Conservation (phyloP, 1,140 invertebrate species). For the Calliopsis andreniformis region DNA sequence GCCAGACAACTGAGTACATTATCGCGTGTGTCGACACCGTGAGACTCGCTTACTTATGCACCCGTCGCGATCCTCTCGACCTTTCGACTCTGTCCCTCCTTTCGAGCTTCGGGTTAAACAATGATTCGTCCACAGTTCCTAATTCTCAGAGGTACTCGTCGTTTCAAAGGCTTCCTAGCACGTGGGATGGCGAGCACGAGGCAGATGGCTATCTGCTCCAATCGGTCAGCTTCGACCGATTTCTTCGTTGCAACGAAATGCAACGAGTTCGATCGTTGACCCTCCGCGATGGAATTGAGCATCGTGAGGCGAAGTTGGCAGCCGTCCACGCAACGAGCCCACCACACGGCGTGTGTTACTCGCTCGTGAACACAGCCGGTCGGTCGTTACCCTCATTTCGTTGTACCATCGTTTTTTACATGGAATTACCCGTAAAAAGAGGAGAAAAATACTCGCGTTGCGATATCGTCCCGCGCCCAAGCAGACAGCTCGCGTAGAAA, state of each 20-base stretch:
- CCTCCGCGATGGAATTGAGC: slow-evolving; percentile 59
- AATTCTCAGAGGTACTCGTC: too few relatives aligned
- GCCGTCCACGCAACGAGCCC: slow-evolving; percentile 50
- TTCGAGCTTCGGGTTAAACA: too few relatives aligned
- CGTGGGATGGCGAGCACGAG: too few relatives aligned
- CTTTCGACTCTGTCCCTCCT: not conserved
- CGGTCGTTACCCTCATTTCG: slow-evolving; percentile 62
- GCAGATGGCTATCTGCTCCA: not conserved
- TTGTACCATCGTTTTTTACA: slow-evolving; percentile 44
- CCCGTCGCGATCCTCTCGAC: not conserved
- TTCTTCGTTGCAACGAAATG: slow-evolving; percentile 49
- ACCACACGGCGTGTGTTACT: slow-evolving; percentile 15
- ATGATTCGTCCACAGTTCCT: too few relatives aligned
- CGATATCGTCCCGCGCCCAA: too few relatives aligned
- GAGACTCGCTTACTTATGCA: slow-evolving; percentile 14
- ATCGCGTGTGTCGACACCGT: slow-evolving; percentile 1
- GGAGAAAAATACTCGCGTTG: too few relatives aligned
- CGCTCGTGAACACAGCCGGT: slow-evolving; percentile 16
- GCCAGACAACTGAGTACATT: slow-evolving; percentile 11
- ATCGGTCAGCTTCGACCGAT: slow-evolving; percentile 26
- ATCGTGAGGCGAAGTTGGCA: slow-evolving; percentile 60
- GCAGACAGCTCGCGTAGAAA: too few relatives aligned
- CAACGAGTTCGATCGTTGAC: slow-evolving; percentile 59
- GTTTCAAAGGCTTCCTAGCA: too few relatives aligned
- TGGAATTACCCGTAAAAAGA: too few relatives aligned